phyloP scores from a whole-genome alignment of 2,888 invertebrate genomes.

The Hydrotaea diabolus region DNA sequence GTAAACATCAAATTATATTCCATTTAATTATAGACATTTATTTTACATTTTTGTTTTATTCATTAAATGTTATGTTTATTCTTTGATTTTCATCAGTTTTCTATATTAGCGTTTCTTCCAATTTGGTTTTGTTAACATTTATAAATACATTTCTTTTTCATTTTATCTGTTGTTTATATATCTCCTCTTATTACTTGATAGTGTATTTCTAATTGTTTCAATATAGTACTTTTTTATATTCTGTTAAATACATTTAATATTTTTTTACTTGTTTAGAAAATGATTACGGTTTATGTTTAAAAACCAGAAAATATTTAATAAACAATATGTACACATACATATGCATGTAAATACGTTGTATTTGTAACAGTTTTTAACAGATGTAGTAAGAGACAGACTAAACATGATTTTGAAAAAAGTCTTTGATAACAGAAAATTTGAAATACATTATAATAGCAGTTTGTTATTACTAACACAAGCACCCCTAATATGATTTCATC shows the following conservation, averaged over 20 bases:
- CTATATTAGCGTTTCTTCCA: slow-evolving; percentile 31
- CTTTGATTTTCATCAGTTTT: slow-evolving; percentile 34
- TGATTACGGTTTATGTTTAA: neutral
- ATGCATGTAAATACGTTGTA: neutral
- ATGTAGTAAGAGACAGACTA: neutral
- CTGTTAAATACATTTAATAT: slow-evolving; percentile 32
- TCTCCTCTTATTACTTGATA: slow-evolving; percentile 30
- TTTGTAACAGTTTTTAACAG: slow-evolving; percentile 19
- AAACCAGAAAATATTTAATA: slow-evolving; percentile 15
- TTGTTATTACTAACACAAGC: too few relatives aligned
- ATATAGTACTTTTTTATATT: slow-evolving; percentile 32
- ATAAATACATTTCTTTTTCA: slow-evolving; percentile 40
- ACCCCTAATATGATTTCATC: too few relatives aligned
- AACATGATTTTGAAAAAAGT: neutral
- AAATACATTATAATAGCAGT: too few relatives aligned
- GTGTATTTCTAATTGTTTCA: slow-evolving; percentile 40
- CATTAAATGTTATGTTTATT: slow-evolving; percentile 36
- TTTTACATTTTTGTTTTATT: slow-evolving; percentile 43
- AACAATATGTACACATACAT: slow-evolving; percentile 7
- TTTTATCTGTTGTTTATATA: slow-evolving; percentile 25
- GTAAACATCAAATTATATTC: slow-evolving; percentile 32
- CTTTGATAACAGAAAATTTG: too few relatives aligned
- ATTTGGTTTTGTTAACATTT: slow-evolving; percentile 57
- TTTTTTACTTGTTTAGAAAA: slow-evolving; percentile 11
- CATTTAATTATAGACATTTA: slow-evolving; percentile 66